Evolutionary conservation across 2,888 invertebrate species (phyloP).

Genomic region (Drosophila buzzatii): DNA sequence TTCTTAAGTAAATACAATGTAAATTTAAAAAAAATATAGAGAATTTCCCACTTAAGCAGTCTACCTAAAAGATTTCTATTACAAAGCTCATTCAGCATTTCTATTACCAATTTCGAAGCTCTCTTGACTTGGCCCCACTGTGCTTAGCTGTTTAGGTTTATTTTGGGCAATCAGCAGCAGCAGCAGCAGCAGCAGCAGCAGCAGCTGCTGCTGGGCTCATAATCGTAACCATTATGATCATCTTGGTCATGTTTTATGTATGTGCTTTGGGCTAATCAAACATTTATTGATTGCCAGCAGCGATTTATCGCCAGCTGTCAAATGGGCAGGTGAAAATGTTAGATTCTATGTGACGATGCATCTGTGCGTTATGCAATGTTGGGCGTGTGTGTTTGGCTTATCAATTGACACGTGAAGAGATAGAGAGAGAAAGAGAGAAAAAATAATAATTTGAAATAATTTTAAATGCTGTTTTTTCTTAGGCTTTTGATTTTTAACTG

Average conservation of each 20-base stretch:
- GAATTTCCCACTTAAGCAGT: no score
- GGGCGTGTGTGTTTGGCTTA: slow-evolving; percentile 26
- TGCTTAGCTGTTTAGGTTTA: slow-evolving; percentile 32
- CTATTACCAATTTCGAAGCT: not conserved
- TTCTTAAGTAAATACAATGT: no score
- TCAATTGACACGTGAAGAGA: slow-evolving; percentile 19
- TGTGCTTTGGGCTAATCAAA: slow-evolving; percentile 67
- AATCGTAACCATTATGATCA: slow-evolving; percentile 36
- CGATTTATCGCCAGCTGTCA: slow-evolving; percentile 35
- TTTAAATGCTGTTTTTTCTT: slow-evolving; percentile 9
- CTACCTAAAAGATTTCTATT: no score
- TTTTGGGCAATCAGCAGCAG: slow-evolving; percentile 40
- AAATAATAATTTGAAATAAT: slow-evolving; percentile 28
- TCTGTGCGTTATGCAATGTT: slow-evolving; percentile 27
- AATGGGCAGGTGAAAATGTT: slow-evolving; percentile 50
- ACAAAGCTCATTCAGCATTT: not conserved
- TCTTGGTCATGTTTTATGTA: slow-evolving; percentile 70
- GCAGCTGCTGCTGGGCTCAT: slow-evolving; percentile 16
- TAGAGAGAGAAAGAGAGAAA: not conserved
- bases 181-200: not conserved
- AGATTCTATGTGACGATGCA: slow-evolving; percentile 49
- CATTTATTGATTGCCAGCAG: slow-evolving; percentile 49
- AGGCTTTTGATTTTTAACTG: slow-evolving; percentile 20
- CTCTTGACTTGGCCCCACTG: slow-evolving; percentile 32
- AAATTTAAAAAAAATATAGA: no score